These are phyloP conservation scores for Pyxicephalus adspersus DNA, from an alignment of 2,113 vertebrate genomes.

Conservation along the genomic window DNA sequence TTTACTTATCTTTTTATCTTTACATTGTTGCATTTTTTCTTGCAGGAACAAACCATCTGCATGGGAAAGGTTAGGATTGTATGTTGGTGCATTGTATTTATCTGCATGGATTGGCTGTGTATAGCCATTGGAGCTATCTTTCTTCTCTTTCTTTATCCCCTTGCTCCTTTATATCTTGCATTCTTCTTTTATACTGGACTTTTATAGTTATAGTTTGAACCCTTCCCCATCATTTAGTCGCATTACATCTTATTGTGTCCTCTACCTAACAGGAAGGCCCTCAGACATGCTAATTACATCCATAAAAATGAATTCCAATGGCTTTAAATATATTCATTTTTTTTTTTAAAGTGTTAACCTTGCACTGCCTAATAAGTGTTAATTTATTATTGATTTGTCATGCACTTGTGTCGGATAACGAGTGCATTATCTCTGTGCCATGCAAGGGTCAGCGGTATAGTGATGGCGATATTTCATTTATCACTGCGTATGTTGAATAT, in stretches of 20 bases:
- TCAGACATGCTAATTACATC: constrained; percentile 8
- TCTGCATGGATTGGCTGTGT: no score
- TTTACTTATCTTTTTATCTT: no score
- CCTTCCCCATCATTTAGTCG: background rate
- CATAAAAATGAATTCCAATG: constrained; percentile 1
- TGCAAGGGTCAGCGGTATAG: constrained; percentile 12
- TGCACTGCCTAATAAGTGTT: constrained; percentile 46
- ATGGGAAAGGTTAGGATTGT: no score
- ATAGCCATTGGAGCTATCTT: no score
- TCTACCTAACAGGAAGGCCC: constrained; percentile 10
- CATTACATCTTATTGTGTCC: background rate
- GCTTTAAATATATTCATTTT: constrained; percentile 39
- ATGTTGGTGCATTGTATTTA: no score
- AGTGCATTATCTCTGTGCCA: constrained; percentile 39
- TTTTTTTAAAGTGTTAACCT: constrained; percentile 33
- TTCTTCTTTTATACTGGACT: background rate
- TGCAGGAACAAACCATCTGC: no score
- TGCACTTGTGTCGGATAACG: constrained; percentile 25
- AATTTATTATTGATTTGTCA: constrained; percentile 48
- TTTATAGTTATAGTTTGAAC: background rate
- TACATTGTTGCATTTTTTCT: no score
- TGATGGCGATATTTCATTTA: constrained; percentile 6
- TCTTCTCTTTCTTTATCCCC: background rate
- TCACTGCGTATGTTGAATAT: background rate
- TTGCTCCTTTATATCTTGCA: background rate